Conservation (phyloP, 1,140 invertebrate genomes). For the Drosophila pseudoananassae region DNA sequence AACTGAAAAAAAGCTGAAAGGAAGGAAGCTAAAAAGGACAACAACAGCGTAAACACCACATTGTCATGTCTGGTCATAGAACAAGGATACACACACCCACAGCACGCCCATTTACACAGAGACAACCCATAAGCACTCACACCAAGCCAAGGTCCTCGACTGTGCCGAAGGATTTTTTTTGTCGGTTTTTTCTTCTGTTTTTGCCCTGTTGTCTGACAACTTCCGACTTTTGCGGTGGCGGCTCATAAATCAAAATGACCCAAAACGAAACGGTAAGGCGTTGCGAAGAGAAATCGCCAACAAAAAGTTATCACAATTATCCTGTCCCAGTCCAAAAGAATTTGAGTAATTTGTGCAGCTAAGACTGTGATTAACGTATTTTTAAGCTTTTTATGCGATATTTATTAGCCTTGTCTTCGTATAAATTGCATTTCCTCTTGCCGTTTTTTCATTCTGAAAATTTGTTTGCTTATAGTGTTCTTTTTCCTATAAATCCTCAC, state of each 20-base stretch:
- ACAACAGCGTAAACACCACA: slow-evolving; percentile 10
- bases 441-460: too few relatives aligned
- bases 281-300: not conserved
- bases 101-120: not conserved
- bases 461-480: too few relatives aligned
- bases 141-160: slow-evolving; percentile 9
- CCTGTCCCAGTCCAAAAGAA: not conserved
- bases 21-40: slow-evolving; percentile 25
- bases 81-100: slow-evolving; percentile 11
- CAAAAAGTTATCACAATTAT: slow-evolving; percentile 11
- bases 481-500: not conserved
- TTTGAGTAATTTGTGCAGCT: not conserved
- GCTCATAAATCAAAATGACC: slow-evolving; percentile 67
- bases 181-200: slow-evolving; percentile 11
- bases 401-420: not conserved
- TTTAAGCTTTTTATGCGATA: not conserved
- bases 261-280: slow-evolving; percentile 18
- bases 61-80: slow-evolving; percentile 30
- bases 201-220: slow-evolving; percentile 46
- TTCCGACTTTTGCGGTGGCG: slow-evolving; percentile 55
- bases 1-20: slow-evolving; percentile 12
- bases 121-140: not conserved
- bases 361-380: not conserved
- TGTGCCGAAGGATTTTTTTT: slow-evolving; percentile 5
- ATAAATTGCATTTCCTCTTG: not conserved